Conservation (phyloP, 2,113 vertebrate species). For the Callorhinus ursinus region DNA sequence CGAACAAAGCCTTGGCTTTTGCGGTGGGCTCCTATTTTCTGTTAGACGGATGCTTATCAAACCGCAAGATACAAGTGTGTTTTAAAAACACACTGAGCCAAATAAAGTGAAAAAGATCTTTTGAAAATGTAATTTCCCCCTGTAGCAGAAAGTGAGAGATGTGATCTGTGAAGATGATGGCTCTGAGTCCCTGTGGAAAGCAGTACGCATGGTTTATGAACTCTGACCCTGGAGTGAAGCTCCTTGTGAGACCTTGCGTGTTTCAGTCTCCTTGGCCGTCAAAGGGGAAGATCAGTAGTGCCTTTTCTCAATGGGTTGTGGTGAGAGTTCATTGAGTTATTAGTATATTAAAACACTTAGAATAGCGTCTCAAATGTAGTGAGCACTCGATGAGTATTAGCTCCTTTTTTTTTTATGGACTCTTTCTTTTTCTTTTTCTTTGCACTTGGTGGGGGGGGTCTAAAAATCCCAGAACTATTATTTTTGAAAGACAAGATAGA, state of each 20-base stretch:
- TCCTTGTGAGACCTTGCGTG: neutral
- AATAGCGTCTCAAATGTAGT: neutral
- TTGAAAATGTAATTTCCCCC: slow-evolving; percentile 32
- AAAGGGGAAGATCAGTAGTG: neutral
- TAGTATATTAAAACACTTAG: neutral
- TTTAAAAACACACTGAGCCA: neutral
- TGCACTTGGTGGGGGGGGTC: neutral
- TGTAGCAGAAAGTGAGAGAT: neutral
- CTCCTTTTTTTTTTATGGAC: slow-evolving; percentile 30
- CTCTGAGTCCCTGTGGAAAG: neutral
- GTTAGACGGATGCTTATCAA: slow-evolving; percentile 2
- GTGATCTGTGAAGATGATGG: neutral
- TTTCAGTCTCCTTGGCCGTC: neutral
- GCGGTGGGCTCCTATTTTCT: neutral
- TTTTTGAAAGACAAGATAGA: slow-evolving; percentile 2
- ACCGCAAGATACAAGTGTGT: neutral
- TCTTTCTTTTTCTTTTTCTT: neutral
- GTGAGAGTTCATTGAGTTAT: neutral
- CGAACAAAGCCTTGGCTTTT: neutral
- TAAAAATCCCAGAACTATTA: neutral
- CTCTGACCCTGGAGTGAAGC: neutral
- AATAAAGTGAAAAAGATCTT: slow-evolving; percentile 38
- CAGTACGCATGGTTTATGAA: neutral
- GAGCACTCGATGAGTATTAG: neutral
- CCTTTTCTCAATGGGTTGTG: slow-evolving; percentile 3